Evolutionary conservation across 2,888 invertebrate species (phyloP).

Genomic region (Neocrepidodera transversa): DNA sequence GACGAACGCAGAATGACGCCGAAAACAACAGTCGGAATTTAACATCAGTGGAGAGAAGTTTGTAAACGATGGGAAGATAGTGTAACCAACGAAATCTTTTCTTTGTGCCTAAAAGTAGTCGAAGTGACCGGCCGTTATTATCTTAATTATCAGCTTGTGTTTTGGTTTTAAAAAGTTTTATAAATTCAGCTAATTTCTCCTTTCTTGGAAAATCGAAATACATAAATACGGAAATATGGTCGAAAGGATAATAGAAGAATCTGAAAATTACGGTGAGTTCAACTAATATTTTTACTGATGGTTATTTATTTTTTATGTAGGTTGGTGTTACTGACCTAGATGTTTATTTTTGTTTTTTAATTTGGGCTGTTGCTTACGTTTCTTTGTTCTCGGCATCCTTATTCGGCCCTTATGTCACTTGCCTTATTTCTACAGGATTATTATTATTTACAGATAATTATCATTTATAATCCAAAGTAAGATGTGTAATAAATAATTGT

Average conservation of each 20-base stretch:
- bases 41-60: conserved; percentile 56
- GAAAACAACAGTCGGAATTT: conserved; percentile 57
- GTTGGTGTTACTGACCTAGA: conserved; percentile 2
- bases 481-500: too few species aligned
- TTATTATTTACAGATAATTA: too few species aligned
- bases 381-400: background rate
- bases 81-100: conserved; percentile 55
- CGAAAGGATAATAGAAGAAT: conserved; percentile 72
- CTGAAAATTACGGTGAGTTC: conserved; percentile 63
- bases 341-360: background rate
- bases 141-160: conserved; percentile 35
- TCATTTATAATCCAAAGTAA: too few species aligned
- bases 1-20: conserved; percentile 33
- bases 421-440: too few species aligned
- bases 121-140: conserved; percentile 50
- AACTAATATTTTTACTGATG: conserved; percentile 15
- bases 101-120: conserved; percentile 53
- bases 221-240: conserved; percentile 64
- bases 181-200: too few species aligned
- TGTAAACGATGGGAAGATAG: conserved; percentile 55
- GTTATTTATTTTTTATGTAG: too few species aligned
- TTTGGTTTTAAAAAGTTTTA: too few species aligned
- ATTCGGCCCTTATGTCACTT: too few species aligned
- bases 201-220: too few species aligned
- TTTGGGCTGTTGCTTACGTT: background rate